Percentiles rank a stretch among this genome's conserved stretches.
phyloP scores from a whole-genome alignment of 2,888 invertebrate genomes.

The Melitaea athalia region DNA sequence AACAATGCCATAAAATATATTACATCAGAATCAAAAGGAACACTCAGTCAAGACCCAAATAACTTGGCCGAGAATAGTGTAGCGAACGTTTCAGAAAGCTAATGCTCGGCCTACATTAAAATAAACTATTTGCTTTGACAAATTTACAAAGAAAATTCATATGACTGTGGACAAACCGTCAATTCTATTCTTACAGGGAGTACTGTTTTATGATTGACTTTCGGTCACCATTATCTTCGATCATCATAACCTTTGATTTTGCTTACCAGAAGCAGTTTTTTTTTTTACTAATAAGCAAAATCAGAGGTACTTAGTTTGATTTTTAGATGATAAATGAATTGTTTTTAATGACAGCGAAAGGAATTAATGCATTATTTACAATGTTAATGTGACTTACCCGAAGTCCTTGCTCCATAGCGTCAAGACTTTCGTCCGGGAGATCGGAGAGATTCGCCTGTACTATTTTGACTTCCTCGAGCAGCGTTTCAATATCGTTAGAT shows the following conservation, averaged over 20 bases:
- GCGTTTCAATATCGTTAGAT: constrained; percentile 86
- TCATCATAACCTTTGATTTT: too few species aligned
- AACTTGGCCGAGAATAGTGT: constrained; percentile 45
- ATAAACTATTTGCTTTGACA: constrained; percentile 32
- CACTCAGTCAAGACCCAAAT: constrained; percentile 38
- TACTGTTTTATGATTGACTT: not conserved
- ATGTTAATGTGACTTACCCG: constrained; percentile 82
- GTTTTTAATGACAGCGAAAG: constrained; percentile 4
- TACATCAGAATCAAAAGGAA: constrained; percentile 37
- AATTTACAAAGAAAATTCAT: constrained; percentile 20
- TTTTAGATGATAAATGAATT: not conserved
- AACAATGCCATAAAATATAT: constrained; percentile 15
- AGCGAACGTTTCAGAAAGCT: constrained; percentile 38
- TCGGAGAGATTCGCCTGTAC: constrained; percentile 86
- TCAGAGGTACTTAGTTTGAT: not conserved
- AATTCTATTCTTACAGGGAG: not conserved
- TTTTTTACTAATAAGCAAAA: too few species aligned
- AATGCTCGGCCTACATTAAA: constrained; percentile 50
- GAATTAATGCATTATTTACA: constrained; percentile 48
- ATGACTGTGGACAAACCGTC: not conserved
- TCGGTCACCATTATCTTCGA: not conserved
- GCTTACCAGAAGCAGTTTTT: too few species aligned
- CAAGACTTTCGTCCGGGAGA: constrained; percentile 87
- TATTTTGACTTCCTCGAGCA: constrained; percentile 85
- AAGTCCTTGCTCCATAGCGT: constrained; percentile 87